Evolutionary conservation across 2,888 invertebrate genomes (phyloP).

Genomic region (Agelastica alni): DNA sequence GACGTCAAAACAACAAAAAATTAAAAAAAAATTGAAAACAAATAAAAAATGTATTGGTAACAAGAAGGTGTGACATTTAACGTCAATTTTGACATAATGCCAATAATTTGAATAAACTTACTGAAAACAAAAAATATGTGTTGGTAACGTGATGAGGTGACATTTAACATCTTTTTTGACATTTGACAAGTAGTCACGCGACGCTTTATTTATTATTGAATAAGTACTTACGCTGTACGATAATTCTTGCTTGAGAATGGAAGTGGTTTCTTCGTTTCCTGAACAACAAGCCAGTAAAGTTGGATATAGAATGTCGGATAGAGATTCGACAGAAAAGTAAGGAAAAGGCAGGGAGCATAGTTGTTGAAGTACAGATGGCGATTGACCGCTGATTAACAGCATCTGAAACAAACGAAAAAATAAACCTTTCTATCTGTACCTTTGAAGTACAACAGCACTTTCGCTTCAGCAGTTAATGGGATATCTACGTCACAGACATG

Average conservation of each 20-base stretch:
- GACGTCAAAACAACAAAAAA: too few species aligned
- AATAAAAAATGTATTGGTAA: neutral
- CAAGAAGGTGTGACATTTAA: too few species aligned
- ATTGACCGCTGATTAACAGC: conserved; percentile 73
- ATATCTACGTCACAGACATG: too few species aligned
- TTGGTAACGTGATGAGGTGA: too few species aligned
- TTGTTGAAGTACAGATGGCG: conserved; percentile 81
- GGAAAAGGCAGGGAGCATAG: conserved; percentile 83
- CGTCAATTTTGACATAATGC: too few species aligned
- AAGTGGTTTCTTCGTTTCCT: conserved; percentile 70
- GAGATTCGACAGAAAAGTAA: conserved; percentile 77
- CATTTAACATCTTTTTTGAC: too few species aligned
- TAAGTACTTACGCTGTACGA: conserved; percentile 61
- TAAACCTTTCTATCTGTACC: conserved; percentile 13
- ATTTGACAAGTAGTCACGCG: too few species aligned
- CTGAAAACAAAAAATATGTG: too few species aligned
- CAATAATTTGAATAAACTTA: too few species aligned
- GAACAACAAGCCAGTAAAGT: conserved; percentile 75
- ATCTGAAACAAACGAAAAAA: conserved; percentile 57
- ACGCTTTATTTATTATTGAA: too few species aligned
- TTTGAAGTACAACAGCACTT: conserved; percentile 18
- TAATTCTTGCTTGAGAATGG: conserved; percentile 74
- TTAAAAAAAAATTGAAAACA: too few species aligned
- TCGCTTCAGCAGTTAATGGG: too few species aligned
- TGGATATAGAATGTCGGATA: conserved; percentile 76